Evolutionary conservation across 1,140 invertebrate species (phyloP), one percentile per base, ranked within the genome.

Genomic region (Bombus balteatus): DNA sequence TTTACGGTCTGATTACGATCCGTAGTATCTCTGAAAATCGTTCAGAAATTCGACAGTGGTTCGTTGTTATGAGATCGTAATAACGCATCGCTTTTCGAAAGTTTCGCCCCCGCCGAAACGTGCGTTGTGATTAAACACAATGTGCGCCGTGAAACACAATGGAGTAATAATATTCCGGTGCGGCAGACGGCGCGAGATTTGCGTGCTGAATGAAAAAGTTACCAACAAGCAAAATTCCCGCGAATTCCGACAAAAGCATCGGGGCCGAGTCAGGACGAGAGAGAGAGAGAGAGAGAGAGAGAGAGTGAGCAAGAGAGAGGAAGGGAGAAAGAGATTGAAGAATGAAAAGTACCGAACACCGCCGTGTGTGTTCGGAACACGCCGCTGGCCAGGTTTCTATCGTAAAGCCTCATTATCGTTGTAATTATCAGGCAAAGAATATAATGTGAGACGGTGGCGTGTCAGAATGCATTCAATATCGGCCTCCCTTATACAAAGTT

Each of bases 391-490:
- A 87, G 85, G 92, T 89, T 92, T 93, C 91, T 89, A 93, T 93
- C 92, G 88, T 91, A 92, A 92, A 92, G 87, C 88, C 92, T 93
- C 92, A 93, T 93, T 93, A 93, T 93, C 92, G 89, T 90, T 89
- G 90, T 92, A 93, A 93, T 93, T 93, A 93, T 93, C 92, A 92
- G 92, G 93, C 92, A 92, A 90, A 84, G 86, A 87, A 90, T 93
- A 93, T 91, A 93, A 93, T 90, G 89, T 90, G 91, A 92, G 89
- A 91, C 91, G 91, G 89, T 92, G 90, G 92, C 91, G 92, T 93
- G 92, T 89, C 90, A 93, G 91, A 89, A 89, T 92, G 91, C 91
- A 92, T 89, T 92, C 91, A 92, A 92, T 92, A 93, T 93, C 92
- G 89, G 79, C 89, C 82, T 88, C 88, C 90, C 87, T 88, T 87